Evolutionary conservation across 2,113 vertebrate species (phyloP), one percentile per base, ranked within the genome.

Genomic region (Caloenas nicobarica): DNA sequence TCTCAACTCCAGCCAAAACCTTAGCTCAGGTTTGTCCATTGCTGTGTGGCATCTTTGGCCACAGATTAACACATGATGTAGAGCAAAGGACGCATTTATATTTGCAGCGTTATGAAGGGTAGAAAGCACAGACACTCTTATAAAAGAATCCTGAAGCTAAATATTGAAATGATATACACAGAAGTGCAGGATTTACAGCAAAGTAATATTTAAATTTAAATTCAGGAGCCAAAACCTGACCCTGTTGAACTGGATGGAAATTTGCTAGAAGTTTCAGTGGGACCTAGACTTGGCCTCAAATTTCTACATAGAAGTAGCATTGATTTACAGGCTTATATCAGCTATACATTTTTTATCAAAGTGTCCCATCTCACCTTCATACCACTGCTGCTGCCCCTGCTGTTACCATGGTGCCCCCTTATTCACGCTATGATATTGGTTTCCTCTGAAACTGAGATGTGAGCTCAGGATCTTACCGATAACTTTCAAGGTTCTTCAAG

Each of bases 401-500:
- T 88, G 86, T 87, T 93, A 81, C 61, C 72, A 54, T 23, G 44
- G 70, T 92, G 93, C 50, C 61, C 53, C 26, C 60, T 81, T 74
- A 28, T 34, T 93, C 86, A 79, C 0, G 1, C 65, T 56, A 79
- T 3, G 10, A 13, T 68, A 69, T 77, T 68, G 33, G 54, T 36
- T 91, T 53, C 42, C 46, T 95, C 86, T 89, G 89, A 96, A 95
- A 87, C 0, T 84, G 25, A 86, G 71, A 85, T 94, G 70, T 62
- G 51, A 88, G n/a, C 58, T 56, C 54, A 91, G 66, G 78, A 92
- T 95, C 95, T 91, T 71, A 81, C 83, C 1, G 0, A 64, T 73
- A 91, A 92, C 62, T 93, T 93, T 89, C 83, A 94, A 90, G 64
- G 73, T 44, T 93, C 73, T 96, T 96, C 82, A 92, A 91, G 91